These are phyloP conservation scores for Protodeltote pygarga DNA, from an alignment of 2,888 invertebrate species.

Conservation along the genomic window DNA sequence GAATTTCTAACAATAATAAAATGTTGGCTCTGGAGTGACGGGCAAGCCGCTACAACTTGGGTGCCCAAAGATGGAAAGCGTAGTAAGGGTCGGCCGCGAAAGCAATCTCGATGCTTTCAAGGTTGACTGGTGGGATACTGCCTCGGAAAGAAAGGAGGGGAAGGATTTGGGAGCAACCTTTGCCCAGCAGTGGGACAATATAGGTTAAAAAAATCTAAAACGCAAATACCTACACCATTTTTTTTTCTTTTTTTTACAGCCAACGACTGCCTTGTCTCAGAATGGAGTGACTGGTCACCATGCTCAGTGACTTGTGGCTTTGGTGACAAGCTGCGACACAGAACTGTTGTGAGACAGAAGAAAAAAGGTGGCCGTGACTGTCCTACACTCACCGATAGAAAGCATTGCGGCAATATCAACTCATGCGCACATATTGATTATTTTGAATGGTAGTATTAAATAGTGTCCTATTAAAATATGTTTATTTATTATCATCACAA, in stretches of 20 bases:
- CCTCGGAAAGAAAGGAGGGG: too few relatives aligned
- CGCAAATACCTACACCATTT: too few relatives aligned
- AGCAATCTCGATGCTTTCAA: too few relatives aligned
- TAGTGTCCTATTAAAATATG: conserved; percentile 7
- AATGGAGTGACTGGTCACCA: conserved; percentile 94
- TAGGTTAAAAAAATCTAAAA: too few relatives aligned
- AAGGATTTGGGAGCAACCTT: too few relatives aligned
- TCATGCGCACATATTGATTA: conserved; percentile 77
- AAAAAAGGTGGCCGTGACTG: conserved; percentile 90
- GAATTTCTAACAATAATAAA: too few relatives aligned
- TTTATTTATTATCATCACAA: background rate
- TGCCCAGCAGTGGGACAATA: too few relatives aligned
- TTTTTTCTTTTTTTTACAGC: conserved; percentile 83
- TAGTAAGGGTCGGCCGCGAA: too few relatives aligned
- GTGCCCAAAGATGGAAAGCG: too few relatives aligned
- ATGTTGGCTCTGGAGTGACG: too few relatives aligned
- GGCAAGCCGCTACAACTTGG: too few relatives aligned
- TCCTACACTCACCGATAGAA: conserved; percentile 68
- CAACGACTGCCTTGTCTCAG: conserved; percentile 93
- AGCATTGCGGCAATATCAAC: conserved; percentile 74
- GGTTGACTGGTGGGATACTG: too few relatives aligned
- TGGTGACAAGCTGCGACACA: conserved; percentile 92
- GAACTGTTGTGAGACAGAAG: conserved; percentile 91
- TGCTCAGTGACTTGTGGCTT: conserved; percentile 96
- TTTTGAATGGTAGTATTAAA: conserved; percentile 69